These are phyloP conservation scores for Oscheius myriophilus DNA, from an alignment of 2,888 invertebrate species.

Conservation along the genomic window DNA sequence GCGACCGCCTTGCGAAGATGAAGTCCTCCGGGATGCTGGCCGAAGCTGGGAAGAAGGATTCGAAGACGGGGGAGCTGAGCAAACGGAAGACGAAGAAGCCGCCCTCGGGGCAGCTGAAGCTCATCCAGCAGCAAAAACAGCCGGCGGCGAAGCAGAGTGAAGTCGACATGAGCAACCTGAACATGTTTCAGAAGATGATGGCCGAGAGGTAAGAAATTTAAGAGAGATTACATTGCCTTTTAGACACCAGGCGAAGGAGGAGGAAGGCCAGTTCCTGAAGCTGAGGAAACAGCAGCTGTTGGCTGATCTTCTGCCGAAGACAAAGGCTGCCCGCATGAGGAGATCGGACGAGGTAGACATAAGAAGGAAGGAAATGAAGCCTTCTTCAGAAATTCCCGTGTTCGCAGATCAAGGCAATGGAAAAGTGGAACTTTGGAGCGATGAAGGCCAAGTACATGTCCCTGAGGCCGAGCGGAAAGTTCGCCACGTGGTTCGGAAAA, in stretches of 20 bases:
- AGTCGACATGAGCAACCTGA: too few relatives aligned
- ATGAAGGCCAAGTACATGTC: slow-evolving; percentile 9
- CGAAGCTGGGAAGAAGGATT: too few relatives aligned
- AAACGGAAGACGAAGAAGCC: too few relatives aligned
- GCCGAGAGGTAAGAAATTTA: too few relatives aligned
- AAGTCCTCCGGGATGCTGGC: too few relatives aligned
- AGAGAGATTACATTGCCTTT: too few relatives aligned
- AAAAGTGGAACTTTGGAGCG: slow-evolving; percentile 8
- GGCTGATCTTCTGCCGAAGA: slow-evolving; percentile 4
- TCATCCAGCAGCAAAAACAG: too few relatives aligned
- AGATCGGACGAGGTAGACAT: slow-evolving; percentile 1
- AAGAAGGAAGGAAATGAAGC: neutral
- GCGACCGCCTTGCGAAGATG: too few relatives aligned
- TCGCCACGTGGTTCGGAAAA: slow-evolving; percentile 2
- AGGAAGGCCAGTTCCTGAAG: slow-evolving; percentile 17
- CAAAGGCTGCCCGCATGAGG: slow-evolving; percentile 13
- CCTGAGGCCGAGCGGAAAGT: slow-evolving; percentile 1
- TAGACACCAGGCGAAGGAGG: slow-evolving; percentile 16
- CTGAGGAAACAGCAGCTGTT: slow-evolving; percentile 5
- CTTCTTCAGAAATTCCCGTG: slow-evolving; percentile 18
- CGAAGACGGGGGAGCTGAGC: too few relatives aligned
- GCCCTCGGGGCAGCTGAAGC: too few relatives aligned
- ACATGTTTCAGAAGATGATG: too few relatives aligned
- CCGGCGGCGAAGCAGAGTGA: too few relatives aligned
- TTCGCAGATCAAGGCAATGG: slow-evolving; percentile 3